Evolutionary conservation across 2,888 invertebrate genomes (phyloP).

Genomic region (Abrostola tripartita): DNA sequence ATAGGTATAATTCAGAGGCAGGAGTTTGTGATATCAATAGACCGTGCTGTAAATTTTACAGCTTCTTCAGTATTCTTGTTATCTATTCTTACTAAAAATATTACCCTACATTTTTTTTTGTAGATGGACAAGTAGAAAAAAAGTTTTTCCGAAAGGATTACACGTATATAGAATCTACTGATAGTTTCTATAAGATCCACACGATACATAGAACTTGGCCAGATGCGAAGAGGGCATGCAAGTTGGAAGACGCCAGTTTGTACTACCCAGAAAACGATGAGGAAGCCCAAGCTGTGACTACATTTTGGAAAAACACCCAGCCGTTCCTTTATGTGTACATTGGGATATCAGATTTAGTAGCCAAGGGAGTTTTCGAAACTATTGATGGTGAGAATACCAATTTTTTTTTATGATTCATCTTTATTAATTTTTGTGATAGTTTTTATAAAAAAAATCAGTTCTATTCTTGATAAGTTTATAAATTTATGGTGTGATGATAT

Average conservation of each 20-base stretch:
- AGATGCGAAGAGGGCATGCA: conserved; percentile 70
- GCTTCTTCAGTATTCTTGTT: too few relatives aligned
- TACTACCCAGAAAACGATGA: conserved; percentile 71
- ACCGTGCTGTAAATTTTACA: too few relatives aligned
- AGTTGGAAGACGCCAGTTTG: conserved; percentile 70
- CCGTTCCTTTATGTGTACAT: conserved; percentile 56
- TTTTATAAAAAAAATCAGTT: too few relatives aligned
- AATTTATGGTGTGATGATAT: too few relatives aligned
- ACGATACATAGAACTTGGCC: conserved; percentile 68
- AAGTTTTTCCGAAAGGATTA: conserved; percentile 78
- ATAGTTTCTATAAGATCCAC: conserved; percentile 78
- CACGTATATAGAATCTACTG: conserved; percentile 62
- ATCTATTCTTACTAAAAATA: too few relatives aligned
- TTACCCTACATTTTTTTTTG: conserved; percentile 21
- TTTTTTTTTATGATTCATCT: too few relatives aligned
- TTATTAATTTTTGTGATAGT: too few relatives aligned
- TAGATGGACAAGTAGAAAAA: conserved; percentile 68
- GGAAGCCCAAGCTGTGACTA: conserved; percentile 64
- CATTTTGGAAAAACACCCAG: conserved; percentile 62
- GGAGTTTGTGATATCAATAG: too few relatives aligned
- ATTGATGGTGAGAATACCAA: conserved; percentile 61
- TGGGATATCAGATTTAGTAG: conserved; percentile 68
- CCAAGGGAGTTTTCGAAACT: conserved; percentile 71
- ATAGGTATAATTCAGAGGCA: too few relatives aligned
- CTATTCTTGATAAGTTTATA: too few relatives aligned